Evolutionary conservation across 1,140 invertebrate genomes (phyloP).

Genomic region (Batillaria attramentaria): DNA sequence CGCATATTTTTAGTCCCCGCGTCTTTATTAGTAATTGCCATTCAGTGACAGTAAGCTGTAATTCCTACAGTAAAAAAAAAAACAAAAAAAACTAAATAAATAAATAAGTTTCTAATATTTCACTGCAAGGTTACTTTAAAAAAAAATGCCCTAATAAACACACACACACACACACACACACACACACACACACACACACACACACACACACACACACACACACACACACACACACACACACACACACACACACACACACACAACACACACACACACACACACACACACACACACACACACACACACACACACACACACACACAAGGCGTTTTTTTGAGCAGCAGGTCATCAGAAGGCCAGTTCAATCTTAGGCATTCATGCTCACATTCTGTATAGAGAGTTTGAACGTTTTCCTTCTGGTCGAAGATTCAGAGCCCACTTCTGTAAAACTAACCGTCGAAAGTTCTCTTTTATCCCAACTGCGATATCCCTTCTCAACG

Average conservation of each 20-base stretch:
- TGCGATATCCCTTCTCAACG: background rate
- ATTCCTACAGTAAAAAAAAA: too few relatives aligned
- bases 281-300: conserved; percentile 5
- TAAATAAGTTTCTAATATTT: background rate
- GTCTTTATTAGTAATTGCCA: too few relatives aligned
- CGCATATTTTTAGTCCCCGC: too few relatives aligned
- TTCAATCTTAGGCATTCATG: background rate
- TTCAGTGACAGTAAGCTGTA: too few relatives aligned
- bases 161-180: background rate
- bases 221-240: background rate
- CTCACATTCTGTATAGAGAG: background rate
- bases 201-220: background rate
- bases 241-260: background rate
- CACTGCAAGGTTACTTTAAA: background rate
- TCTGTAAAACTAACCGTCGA: background rate
- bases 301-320: background rate
- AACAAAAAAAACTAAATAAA: too few relatives aligned
- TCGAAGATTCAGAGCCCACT: background rate
- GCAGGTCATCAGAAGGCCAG: background rate
- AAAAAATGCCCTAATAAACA: background rate
- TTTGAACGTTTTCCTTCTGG: background rate
- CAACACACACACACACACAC: background rate
- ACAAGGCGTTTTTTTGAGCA: background rate
- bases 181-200: too few relatives aligned
- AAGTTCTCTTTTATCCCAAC: background rate